Percentiles rank a stretch among this genome's conserved stretches.
These are phyloP conservation scores for Nebria ingens DNA, from an alignment of 1,140 invertebrate genomes.

Conservation along the genomic window DNA sequence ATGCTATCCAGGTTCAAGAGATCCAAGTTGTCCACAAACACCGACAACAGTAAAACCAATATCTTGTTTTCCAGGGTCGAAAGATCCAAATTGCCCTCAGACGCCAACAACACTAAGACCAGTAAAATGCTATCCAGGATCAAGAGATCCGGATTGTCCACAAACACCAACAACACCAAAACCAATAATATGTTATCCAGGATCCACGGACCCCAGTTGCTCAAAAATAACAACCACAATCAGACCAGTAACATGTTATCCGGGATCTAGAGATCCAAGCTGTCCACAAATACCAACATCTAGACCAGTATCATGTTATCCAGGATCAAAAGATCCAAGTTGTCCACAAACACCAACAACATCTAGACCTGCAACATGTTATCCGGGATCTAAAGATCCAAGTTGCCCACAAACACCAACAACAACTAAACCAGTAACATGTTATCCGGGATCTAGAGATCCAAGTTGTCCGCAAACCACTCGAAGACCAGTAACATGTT, in stretches of 20 bases:
- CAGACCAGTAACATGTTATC: background rate
- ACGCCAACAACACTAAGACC: conserved; percentile 26
- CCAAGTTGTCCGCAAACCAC: conserved; percentile 31
- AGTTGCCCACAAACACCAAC: conserved; percentile 27
- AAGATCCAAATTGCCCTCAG: conserved; percentile 30
- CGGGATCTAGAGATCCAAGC: conserved; percentile 30
- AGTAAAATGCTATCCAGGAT: conserved; percentile 32
- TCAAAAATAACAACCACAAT: conserved; percentile 18
- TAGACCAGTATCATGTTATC: background rate
- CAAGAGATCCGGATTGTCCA: conserved; percentile 23
- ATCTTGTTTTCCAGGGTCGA: conserved; percentile 32
- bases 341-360: conserved; percentile 22
- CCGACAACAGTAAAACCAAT: too few relatives aligned
- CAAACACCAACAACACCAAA: background rate
- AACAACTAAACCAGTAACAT: conserved; percentile 1
- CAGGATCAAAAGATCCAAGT: too few relatives aligned
- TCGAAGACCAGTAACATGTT: conserved; percentile 21
- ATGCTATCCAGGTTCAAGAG: background rate
- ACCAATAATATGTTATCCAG: conserved; percentile 29
- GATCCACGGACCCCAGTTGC: conserved; percentile 35
- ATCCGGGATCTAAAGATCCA: conserved; percentile 34
- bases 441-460: conserved; percentile 24
- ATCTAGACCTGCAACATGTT: conserved; percentile 24
- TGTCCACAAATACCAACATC: conserved; percentile 23
- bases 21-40: background rate